Percentiles rank a stretch among this genome's conserved stretches.
Evolutionary conservation across 2,888 invertebrate species (phyloP).

Genomic region (Cheilosia impressa): DNA sequence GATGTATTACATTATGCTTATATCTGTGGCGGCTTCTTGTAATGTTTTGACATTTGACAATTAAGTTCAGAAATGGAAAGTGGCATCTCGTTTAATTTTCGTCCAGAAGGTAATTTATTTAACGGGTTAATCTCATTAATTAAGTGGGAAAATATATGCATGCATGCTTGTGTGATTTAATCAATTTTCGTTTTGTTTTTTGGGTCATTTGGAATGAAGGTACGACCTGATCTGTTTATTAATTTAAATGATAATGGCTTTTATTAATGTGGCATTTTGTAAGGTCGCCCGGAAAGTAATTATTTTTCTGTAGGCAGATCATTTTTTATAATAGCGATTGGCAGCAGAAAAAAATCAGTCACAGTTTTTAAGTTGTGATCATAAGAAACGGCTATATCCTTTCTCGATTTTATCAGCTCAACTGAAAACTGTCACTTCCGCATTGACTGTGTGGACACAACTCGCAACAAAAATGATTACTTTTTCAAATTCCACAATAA

Average conservation of each 20-base stretch:
- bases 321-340: no score
- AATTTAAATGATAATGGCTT: conserved; percentile 16
- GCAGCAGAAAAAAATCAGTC: background rate
- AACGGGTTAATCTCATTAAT: conserved; percentile 44
- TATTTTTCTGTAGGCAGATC: background rate
- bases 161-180: conserved; percentile 17
- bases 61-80: conserved; percentile 52
- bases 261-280: background rate
- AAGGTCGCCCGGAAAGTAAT: background rate
- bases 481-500: conserved; percentile 17
- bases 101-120: conserved; percentile 19
- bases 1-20: conserved; percentile 51
- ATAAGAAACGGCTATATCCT: background rate
- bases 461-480: conserved; percentile 8
- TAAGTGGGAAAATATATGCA: conserved; percentile 15
- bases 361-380: background rate
- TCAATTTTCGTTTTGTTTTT: conserved; percentile 38
- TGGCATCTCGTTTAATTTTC: conserved; percentile 28
- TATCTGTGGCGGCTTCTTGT: conserved; percentile 42
- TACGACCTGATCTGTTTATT: background rate
- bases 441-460: conserved; percentile 5
- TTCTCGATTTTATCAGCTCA: conserved; percentile 5
- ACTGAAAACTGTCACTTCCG: conserved; percentile 24
- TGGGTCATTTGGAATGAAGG: conserved; percentile 25
- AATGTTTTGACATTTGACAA: conserved; percentile 62